Conservation (phyloP, 2,113 vertebrate genomes). For the Corythoichthys haematopterus region DNA sequence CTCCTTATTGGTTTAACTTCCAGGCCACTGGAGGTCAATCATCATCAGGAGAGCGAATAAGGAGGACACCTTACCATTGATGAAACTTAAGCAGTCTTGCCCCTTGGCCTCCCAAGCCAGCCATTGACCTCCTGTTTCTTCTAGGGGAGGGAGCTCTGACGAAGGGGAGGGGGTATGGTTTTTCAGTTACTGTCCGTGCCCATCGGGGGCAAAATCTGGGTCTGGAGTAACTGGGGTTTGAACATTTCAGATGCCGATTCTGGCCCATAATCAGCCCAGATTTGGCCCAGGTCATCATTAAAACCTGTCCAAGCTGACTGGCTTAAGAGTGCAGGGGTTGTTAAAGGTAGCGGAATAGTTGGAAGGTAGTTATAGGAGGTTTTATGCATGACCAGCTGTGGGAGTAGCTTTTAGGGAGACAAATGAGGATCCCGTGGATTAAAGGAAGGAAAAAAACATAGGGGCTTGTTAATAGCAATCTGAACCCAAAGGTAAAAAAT, state of each 20-base stretch:
- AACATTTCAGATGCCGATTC: slow-evolving; percentile 21
- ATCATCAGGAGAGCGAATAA: slow-evolving; percentile 40
- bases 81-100: slow-evolving; percentile 63
- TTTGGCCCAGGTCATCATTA: slow-evolving; percentile 56
- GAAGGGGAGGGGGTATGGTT: slow-evolving; percentile 58
- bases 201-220: slow-evolving; percentile 57
- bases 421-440: slow-evolving; percentile 42
- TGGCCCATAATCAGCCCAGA: slow-evolving; percentile 58
- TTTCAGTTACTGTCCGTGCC: slow-evolving; percentile 63
- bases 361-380: slow-evolving; percentile 27
- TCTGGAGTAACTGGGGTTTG: slow-evolving; percentile 50
- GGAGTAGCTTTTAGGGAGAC: slow-evolving; percentile 34
- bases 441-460: slow-evolving; percentile 19
- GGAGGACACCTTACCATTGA: slow-evolving; percentile 66
- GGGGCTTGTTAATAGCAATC: slow-evolving; percentile 14
- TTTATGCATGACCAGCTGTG: slow-evolving; percentile 51
- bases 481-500: slow-evolving; percentile 45
- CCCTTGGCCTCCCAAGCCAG: slow-evolving; percentile 59
- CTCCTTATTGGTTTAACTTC: slow-evolving; percentile 32
- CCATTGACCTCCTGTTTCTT: slow-evolving; percentile 67
- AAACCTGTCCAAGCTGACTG: slow-evolving; percentile 58
- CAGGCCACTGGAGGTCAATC: slow-evolving; percentile 29
- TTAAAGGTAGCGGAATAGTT: slow-evolving; percentile 16
- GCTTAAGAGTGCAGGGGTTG: slow-evolving; percentile 46
- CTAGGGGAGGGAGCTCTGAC: slow-evolving; percentile 67